Evolutionary conservation across 2,888 invertebrate species (phyloP), one percentile per base, ranked within the genome.

Genomic region (Plusia festucae): DNA sequence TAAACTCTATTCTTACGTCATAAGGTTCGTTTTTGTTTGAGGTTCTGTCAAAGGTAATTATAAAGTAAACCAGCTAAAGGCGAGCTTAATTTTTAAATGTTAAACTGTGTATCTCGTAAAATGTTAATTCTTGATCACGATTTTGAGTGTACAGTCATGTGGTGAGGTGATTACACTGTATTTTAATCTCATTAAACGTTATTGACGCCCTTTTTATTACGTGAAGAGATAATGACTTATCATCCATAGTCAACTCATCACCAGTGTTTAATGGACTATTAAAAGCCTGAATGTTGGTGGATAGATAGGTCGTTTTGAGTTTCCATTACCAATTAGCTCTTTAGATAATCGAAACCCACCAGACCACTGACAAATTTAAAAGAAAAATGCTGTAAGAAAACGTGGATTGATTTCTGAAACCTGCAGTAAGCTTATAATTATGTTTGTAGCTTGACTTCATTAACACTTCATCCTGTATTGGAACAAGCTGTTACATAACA

Each of bases 31-130:
- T 70, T 68, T 51, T 49, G 44, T 22, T 57, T 67, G 13, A n/a
- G 15, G 30, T 11, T 16, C 40, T 22, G 13, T 51, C 22, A 46
- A 59, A 64, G 27, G 61, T 68, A 57, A 75, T 72, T 71, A 76
- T 64, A 53, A 58, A 64, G 66, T 49, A 20, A 60, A 65, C 44
- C 59, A 55, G 20, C 65, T 24, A 67, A 55, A 70, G 59, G 15
- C 56, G 60, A 18, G 65, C 46, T 76, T 72, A 78, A 81, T 82
- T 79, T 78, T 81, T 60, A 67, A 79, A 78, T 68, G 71, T 78
- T 76, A 66, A 74, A 70, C 71, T 64, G 71, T 83, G 74, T 66
- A 67, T 73, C 72, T 82, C 82, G 79, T 84, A 76, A 79, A 83
- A 79, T 69, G 70, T 76, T 81, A 81, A 81, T 80, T 81, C 76